phyloP scores from a whole-genome alignment of 2,797 vertebrate species.

The Macroramphosus scolopax region DNA sequence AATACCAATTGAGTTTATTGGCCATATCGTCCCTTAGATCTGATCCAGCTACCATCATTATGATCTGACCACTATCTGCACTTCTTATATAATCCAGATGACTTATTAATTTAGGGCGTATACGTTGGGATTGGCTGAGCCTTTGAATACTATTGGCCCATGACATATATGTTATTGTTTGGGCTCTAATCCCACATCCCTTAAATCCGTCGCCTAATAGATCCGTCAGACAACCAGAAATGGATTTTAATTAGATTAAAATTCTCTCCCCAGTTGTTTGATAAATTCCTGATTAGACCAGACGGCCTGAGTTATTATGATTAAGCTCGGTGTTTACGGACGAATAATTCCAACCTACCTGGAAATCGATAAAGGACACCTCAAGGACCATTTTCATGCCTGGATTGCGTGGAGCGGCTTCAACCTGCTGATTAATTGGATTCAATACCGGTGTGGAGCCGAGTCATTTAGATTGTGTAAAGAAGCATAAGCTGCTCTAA shows the following conservation, averaged over 20 bases:
- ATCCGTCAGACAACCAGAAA: conserved; percentile 47
- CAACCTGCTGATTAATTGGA: conserved; percentile 58
- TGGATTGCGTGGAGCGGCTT: conserved; percentile 47
- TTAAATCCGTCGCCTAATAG: conserved; percentile 48
- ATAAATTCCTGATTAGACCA: conserved; percentile 43
- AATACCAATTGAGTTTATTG: too few species aligned
- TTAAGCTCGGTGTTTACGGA: conserved; percentile 62
- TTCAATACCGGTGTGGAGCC: conserved; percentile 49
- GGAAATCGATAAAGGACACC: conserved; percentile 68
- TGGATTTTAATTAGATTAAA: conserved; percentile 63
- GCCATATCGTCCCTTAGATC: too few species aligned
- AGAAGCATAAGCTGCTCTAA: conserved; percentile 48
- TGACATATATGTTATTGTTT: conserved; percentile 57
- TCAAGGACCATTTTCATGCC: conserved; percentile 64
- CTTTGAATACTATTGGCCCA: not conserved
- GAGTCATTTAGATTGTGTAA: conserved; percentile 53
- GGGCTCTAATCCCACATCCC: conserved; percentile 48
- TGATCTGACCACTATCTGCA: too few species aligned
- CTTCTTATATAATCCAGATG: too few species aligned
- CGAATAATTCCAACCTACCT: conserved; percentile 58
- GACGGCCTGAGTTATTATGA: conserved; percentile 66
- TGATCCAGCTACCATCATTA: too few species aligned
- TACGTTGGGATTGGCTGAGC: too few species aligned
- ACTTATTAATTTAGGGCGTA: too few species aligned
- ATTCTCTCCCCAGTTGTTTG: conserved; percentile 23